Percentiles rank a stretch among this genome's conserved stretches.
phyloP scores from a whole-genome alignment of 1,140 invertebrate genomes.

The Kradibia gibbosae region DNA sequence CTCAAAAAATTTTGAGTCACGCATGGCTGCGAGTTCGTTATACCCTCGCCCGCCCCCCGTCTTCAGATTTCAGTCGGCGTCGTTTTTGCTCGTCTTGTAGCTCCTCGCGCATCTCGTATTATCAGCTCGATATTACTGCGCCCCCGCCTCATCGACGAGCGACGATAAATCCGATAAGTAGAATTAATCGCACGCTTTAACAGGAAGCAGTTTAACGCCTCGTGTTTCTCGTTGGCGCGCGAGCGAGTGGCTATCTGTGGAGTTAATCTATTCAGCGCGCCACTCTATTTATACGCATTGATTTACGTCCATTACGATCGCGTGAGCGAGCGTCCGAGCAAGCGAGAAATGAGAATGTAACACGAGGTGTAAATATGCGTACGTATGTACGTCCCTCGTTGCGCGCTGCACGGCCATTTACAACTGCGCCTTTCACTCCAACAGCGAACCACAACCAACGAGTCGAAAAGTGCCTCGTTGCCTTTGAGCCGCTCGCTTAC shows the following conservation, averaged over 20 bases:
- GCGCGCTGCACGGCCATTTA: constrained; percentile 19
- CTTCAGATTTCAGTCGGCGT: constrained; percentile 44
- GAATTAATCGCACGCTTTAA: constrained; percentile 50
- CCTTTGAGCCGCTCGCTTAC: not conserved
- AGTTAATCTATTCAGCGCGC: constrained; percentile 43
- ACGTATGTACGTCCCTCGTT: not conserved
- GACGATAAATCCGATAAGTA: constrained; percentile 47
- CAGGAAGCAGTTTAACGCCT: constrained; percentile 51
- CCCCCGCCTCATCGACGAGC: not conserved
- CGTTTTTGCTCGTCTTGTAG: not conserved
- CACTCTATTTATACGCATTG: constrained; percentile 43
- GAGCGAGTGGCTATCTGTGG: not conserved
- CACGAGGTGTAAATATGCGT: constrained; percentile 41
- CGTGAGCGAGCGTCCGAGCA: not conserved
- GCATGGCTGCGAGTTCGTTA: constrained; percentile 28
- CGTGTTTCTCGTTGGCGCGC: constrained; percentile 19
- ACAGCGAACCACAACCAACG: constrained; percentile 6
- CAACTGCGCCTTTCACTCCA: constrained; percentile 59
- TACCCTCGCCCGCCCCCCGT: not conserved
- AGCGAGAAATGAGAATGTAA: constrained; percentile 20
- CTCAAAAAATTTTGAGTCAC: not conserved
- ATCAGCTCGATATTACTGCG: constrained; percentile 27
- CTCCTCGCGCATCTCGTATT: constrained; percentile 4
- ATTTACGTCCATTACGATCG: constrained; percentile 42
- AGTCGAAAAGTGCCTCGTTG: not conserved